Conservation (phyloP, 1,140 invertebrate species). For the Ceratina calcarata region DNA sequence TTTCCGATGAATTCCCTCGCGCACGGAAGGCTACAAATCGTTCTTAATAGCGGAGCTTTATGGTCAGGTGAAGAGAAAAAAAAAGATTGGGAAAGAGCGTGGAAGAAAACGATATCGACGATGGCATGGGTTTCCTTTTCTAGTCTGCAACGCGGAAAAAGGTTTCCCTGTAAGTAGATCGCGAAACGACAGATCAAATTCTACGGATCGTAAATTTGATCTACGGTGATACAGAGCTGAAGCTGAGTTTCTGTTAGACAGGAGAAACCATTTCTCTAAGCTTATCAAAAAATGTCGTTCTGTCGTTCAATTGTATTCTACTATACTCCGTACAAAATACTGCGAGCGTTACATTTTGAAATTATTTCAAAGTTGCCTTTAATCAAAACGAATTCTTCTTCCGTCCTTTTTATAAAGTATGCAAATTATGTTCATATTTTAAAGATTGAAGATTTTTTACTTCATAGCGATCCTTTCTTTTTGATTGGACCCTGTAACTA, state of each 20-base stretch:
- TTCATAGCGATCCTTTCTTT: too few species aligned
- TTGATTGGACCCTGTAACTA: too few species aligned
- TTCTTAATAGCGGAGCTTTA: conserved; percentile 8
- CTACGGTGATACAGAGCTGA: conserved; percentile 3
- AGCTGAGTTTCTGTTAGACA: conserved; percentile 14
- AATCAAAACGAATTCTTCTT: too few species aligned
- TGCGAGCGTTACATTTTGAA: not conserved
- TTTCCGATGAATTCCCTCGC: conserved; percentile 23
- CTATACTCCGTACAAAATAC: not conserved
- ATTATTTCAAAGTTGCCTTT: not conserved
- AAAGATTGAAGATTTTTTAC: too few species aligned
- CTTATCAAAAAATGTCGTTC: not conserved
- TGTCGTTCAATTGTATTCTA: not conserved
- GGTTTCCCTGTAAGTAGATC: conserved; percentile 28
- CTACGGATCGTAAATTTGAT: conserved; percentile 30
- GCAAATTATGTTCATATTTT: too few species aligned
- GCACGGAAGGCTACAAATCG: conserved; percentile 31
- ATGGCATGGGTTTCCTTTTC: not conserved
- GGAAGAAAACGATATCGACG: not conserved
- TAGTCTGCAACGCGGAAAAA: not conserved
- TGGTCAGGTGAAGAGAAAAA: not conserved
- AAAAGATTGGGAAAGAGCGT: not conserved
- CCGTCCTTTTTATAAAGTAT: too few species aligned
- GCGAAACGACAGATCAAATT: conserved; percentile 21
- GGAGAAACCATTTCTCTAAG: not conserved